Conservation (phyloP, 2,113 vertebrate genomes). For the Jaculus jaculus region DNA sequence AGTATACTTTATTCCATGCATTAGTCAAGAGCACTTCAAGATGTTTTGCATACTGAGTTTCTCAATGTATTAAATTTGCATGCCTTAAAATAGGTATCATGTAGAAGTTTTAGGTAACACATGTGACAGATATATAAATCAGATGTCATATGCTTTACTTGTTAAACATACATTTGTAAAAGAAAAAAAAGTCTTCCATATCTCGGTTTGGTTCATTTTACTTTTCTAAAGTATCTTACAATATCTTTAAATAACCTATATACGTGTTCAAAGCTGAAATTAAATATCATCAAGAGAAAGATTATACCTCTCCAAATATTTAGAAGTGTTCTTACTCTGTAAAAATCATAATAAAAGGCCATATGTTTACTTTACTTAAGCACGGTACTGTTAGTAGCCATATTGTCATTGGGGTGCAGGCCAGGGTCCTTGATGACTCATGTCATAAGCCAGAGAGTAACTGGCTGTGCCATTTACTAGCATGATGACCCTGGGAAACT, state of each 20-base stretch:
- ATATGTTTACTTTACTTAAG: neutral
- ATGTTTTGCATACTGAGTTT: conserved; percentile 73
- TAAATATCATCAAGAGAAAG: conserved; percentile 37
- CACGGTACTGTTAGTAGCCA: neutral
- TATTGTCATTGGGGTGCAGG: neutral
- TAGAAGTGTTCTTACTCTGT: conserved; percentile 32
- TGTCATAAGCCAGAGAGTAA: neutral
- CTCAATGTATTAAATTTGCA: conserved; percentile 75
- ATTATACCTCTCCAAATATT: conserved; percentile 10
- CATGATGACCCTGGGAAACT: neutral
- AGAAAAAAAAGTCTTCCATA: conserved; percentile 14
- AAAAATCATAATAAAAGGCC: conserved; percentile 30
- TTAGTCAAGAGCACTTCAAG: conserved; percentile 72
- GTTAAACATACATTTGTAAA: conserved; percentile 43
- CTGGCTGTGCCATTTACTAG: neutral
- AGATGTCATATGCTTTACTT: conserved; percentile 12
- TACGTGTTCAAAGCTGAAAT: conserved; percentile 39
- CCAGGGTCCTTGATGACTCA: neutral
- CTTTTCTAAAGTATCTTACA: conserved; percentile 50
- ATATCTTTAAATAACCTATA: conserved; percentile 31
- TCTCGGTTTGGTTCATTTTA: conserved; percentile 60
- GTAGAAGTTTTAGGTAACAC: conserved; percentile 61
- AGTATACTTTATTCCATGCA: conserved; percentile 76
- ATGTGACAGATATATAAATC: conserved; percentile 62
- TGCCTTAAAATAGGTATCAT: conserved; percentile 78